Conservation (phyloP, 1,140 invertebrate genomes). For the Nautilus pompilius region DNA sequence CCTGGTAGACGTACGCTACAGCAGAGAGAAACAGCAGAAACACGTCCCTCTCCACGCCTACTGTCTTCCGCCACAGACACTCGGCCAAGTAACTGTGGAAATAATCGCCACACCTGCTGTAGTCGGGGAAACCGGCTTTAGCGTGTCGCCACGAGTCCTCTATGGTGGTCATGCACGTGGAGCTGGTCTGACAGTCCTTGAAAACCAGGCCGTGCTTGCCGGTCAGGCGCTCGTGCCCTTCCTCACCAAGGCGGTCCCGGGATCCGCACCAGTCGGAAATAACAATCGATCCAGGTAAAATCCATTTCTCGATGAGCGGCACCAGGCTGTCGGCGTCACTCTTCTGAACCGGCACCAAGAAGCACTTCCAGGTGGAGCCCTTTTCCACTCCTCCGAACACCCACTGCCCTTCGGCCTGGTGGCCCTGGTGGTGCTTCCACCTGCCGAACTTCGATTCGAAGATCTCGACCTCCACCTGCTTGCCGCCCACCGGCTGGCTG, state of each 20-base stretch:
- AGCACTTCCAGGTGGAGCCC: not conserved
- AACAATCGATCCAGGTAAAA: constrained; percentile 2
- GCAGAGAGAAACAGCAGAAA: no score
- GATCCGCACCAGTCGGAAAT: constrained; percentile 5
- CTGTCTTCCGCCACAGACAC: no score
- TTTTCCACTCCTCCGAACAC: constrained; percentile 6
- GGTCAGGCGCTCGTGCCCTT: not conserved
- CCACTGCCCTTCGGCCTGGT: constrained; percentile 4
- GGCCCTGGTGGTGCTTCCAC: constrained; percentile 9
- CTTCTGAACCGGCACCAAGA: constrained; percentile 4
- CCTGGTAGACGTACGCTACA: no score
- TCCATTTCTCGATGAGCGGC: constrained; percentile 6
- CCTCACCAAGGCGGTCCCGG: not conserved
- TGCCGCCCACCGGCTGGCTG: not conserved
- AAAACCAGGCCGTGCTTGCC: not conserved
- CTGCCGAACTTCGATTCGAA: constrained; percentile 4
- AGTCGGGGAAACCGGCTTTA: no score
- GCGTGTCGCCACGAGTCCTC: no score
- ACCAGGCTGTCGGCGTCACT: not conserved
- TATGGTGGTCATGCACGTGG: no score
- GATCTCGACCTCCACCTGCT: not conserved
- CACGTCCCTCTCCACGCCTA: no score
- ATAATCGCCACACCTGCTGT: no score
- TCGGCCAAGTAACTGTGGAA: no score
- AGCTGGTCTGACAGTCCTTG: no score